A percentile compares a stretch with the other conserved stretches of the same genome.
These are phyloP conservation scores for Scylla paramamosain DNA, from an alignment of 1,140 invertebrate species.

Conservation along the genomic window DNA sequence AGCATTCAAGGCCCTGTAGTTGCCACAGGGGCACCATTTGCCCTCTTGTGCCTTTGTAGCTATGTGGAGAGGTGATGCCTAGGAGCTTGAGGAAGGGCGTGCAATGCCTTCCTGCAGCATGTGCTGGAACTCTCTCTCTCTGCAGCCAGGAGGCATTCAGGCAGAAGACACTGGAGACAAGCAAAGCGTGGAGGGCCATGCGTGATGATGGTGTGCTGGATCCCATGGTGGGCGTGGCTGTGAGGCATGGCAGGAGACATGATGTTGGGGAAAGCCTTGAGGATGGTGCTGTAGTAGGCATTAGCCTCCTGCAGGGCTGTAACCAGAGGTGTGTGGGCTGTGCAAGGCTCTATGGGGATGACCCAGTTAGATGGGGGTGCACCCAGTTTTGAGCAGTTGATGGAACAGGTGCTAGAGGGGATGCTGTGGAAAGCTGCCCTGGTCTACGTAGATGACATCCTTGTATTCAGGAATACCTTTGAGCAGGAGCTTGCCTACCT, in stretches of 20 bases:
- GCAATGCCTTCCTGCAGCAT: constrained; percentile 75
- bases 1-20: constrained; percentile 81
- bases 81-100: constrained; percentile 72
- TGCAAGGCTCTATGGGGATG: too few relatives aligned
- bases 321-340: too few relatives aligned
- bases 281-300: constrained; percentile 65
- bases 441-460: too few relatives aligned
- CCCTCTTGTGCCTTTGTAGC: constrained; percentile 77
- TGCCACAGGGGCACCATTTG: constrained; percentile 80
- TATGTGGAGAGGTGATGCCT: constrained; percentile 78
- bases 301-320: too few relatives aligned
- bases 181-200: constrained; percentile 1
- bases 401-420: too few relatives aligned
- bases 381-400: too few relatives aligned
- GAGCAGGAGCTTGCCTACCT: too few relatives aligned
- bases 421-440: too few relatives aligned
- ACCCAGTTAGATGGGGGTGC: too few relatives aligned
- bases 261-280: neutral
- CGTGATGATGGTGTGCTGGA: constrained; percentile 28
- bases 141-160: constrained; percentile 73
- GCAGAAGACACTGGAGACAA: constrained; percentile 78
- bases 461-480: too few relatives aligned
- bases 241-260: too few relatives aligned
- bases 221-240: neutral
- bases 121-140: constrained; percentile 77